Conservation (phyloP, 1,140 invertebrate genomes). For the Dreissena polymorpha region DNA sequence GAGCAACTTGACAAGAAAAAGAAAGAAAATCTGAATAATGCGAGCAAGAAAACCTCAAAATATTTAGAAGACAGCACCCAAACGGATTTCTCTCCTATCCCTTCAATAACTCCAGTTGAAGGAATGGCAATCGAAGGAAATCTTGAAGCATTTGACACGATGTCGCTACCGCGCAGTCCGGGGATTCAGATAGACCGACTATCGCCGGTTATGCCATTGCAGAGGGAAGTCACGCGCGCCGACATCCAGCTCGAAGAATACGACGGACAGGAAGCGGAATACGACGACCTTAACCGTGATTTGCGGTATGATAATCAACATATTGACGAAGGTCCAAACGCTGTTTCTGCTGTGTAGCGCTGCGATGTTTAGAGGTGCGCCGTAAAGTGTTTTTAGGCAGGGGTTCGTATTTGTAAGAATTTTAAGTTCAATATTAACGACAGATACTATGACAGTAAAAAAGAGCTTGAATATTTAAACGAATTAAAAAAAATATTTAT, state of each 20-base stretch:
- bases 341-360: conserved; percentile 7
- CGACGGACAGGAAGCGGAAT: conserved; percentile 16
- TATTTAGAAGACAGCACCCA: conserved; percentile 43
- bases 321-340: conserved; percentile 12
- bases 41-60: background rate
- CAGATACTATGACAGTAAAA: too few species aligned
- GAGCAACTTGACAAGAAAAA: conserved; percentile 34
- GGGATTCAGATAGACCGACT: background rate
- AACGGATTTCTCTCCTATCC: conserved; percentile 51
- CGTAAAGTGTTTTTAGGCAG: background rate
- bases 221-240: conserved; percentile 46
- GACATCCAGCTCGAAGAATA: conserved; percentile 49
- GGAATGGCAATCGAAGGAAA: conserved; percentile 9
- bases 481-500: too few species aligned
- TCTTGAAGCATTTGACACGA: background rate
- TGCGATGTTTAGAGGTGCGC: background rate
- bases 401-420: background rate
- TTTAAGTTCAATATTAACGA: too few species aligned
- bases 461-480: too few species aligned
- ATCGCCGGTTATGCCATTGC: conserved; percentile 35
- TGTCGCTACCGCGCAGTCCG: conserved; percentile 8
- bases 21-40: conserved; percentile 12
- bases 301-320: conserved; percentile 11
- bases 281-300: conserved; percentile 17
- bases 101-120: conserved; percentile 32